A percentile compares a stretch with the other conserved stretches of the same genome.
These are phyloP conservation scores for Punctoribates punctum DNA, from an alignment of 2,888 invertebrate species.

Conservation along the genomic window DNA sequence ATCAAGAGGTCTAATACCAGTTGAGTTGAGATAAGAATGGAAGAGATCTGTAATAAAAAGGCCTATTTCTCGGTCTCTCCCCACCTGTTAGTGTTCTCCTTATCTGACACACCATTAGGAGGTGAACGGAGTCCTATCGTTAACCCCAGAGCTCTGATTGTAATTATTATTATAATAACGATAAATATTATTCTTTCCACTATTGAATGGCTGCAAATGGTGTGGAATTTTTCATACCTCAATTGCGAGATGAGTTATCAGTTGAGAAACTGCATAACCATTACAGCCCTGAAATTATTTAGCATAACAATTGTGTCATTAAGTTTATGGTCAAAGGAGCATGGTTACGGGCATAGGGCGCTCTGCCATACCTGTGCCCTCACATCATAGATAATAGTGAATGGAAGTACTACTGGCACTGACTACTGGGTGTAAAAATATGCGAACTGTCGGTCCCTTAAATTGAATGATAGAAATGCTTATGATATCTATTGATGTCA, in stretches of 20 bases:
- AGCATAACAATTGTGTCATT: slow-evolving; percentile 30
- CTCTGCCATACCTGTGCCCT: neutral
- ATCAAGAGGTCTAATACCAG: neutral
- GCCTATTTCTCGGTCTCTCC: slow-evolving; percentile 1
- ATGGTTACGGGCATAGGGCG: neutral
- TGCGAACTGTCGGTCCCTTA: no score
- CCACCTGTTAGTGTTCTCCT: neutral
- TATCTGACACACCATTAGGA: neutral
- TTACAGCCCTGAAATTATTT: neutral
- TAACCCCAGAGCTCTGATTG: neutral
- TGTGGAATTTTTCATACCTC: neutral
- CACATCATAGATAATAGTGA: neutral
- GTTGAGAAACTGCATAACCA: neutral
- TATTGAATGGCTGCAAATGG: neutral
- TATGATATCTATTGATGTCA: no score
- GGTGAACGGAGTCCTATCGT: slow-evolving; percentile 4
- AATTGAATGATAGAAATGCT: no score
- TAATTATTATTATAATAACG: neutral
- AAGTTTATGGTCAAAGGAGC: neutral
- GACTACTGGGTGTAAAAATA: no score
- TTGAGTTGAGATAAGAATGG: neutral
- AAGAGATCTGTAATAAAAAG: neutral
- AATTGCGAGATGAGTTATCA: slow-evolving; percentile 2
- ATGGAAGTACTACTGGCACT: neutral
- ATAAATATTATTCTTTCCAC: neutral